Percentiles rank a stretch among this genome's conserved stretches.
Conservation (phyloP, 1,140 invertebrate genomes). For the Plutomurus gul region DNA sequence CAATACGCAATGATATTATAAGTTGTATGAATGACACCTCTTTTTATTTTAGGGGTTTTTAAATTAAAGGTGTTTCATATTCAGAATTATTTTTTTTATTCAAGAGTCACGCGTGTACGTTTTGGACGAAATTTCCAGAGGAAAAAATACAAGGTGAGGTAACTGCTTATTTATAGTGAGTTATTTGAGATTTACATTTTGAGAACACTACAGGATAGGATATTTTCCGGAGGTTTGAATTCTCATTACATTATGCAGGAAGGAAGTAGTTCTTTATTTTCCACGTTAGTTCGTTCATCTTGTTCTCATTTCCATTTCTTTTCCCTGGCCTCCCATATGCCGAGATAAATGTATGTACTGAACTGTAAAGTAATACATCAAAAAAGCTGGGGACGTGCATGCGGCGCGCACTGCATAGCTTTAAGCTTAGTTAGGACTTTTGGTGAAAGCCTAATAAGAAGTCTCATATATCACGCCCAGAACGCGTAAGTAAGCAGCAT, state of each 20-base stretch:
- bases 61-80: too few relatives aligned
- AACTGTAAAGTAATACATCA: constrained; percentile 28
- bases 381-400: constrained; percentile 4
- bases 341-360: not conserved
- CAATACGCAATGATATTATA: too few relatives aligned
- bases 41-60: too few relatives aligned
- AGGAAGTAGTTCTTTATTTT: constrained; percentile 20
- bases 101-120: too few relatives aligned
- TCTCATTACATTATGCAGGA: constrained; percentile 29
- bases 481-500: not conserved
- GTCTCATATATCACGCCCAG: not conserved
- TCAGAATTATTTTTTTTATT: too few relatives aligned
- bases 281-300: not conserved
- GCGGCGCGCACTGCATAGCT: not conserved
- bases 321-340: constrained; percentile 3
- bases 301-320: not conserved
- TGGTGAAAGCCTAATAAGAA: constrained; percentile 15
- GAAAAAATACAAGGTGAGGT: not conserved
- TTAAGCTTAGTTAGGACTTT: constrained; percentile 1
- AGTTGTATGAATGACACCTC: too few relatives aligned
- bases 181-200: constrained; percentile 13
- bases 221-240: constrained; percentile 29
- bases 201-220: constrained; percentile 19
- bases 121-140: too few relatives aligned
- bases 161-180: constrained; percentile 9